Percentiles rank a stretch among this genome's conserved stretches.
Conservation (phyloP, 2,888 invertebrate genomes). For the Suillia variegata region DNA sequence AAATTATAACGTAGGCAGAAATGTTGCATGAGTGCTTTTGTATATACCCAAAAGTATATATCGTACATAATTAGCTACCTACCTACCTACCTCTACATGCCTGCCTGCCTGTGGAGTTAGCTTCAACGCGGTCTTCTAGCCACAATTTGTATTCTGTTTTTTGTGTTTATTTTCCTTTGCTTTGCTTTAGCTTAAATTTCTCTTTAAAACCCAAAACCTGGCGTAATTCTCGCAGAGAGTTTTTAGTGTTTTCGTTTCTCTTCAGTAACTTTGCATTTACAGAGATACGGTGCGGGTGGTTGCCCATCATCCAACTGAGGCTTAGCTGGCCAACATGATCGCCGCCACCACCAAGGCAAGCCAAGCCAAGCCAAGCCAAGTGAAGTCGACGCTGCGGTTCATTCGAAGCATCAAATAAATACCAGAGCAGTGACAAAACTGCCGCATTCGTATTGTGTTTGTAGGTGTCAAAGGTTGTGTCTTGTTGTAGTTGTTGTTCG, state of each 20-base stretch:
- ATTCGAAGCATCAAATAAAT: constrained; percentile 39
- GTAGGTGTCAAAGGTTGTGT: background rate
- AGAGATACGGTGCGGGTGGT: background rate
- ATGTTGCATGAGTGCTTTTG: background rate
- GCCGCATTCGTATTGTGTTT: constrained; percentile 44
- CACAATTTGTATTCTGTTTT: too few relatives aligned
- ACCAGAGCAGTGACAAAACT: constrained; percentile 28
- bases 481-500: too few relatives aligned
- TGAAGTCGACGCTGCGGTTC: background rate
- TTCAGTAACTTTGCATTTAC: background rate
- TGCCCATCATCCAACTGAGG: background rate
- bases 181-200: too few relatives aligned
- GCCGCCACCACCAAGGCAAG: background rate
- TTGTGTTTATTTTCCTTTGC: too few relatives aligned
- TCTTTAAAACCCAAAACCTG: background rate
- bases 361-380: background rate
- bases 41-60: too few relatives aligned
- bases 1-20: background rate
- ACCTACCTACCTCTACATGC: too few relatives aligned
- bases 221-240: background rate
- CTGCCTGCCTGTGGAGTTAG: too few relatives aligned
- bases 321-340: too few relatives aligned
- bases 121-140: too few relatives aligned
- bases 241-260: background rate
- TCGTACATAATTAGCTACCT: too few relatives aligned